phyloP scores from a whole-genome alignment of 2,888 invertebrate genomes.

The Athetis lepigone region DNA sequence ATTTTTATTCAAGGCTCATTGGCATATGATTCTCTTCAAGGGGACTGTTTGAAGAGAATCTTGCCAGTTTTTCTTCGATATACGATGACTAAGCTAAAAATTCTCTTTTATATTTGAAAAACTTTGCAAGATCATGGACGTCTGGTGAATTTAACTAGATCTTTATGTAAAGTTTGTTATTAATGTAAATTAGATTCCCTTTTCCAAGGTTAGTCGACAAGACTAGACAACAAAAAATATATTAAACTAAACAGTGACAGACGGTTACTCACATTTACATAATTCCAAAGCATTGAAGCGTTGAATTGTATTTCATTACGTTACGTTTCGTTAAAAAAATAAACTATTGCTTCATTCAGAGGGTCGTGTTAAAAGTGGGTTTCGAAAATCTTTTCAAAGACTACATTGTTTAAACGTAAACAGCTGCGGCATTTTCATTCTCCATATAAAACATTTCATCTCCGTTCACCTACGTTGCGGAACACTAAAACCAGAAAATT shows the following conservation, averaged over 20 bases:
- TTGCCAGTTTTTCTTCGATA: too few species aligned
- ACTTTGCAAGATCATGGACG: too few species aligned
- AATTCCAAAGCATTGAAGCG: conserved; percentile 9
- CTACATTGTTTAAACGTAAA: conserved; percentile 2
- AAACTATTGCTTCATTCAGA: not conserved
- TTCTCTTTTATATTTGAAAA: too few species aligned
- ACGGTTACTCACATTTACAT: conserved; percentile 12
- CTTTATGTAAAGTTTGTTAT: not conserved
- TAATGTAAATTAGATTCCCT: not conserved
- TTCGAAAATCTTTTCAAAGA: not conserved
- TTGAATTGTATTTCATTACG: not conserved
- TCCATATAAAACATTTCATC: conserved; percentile 33
- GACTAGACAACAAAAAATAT: not conserved
- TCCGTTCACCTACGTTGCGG: conserved; percentile 40
- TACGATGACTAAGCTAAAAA: too few species aligned
- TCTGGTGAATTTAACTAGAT: not conserved
- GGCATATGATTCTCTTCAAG: too few species aligned
- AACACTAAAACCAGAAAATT: too few species aligned
- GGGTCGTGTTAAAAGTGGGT: not conserved
- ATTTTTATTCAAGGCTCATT: too few species aligned
- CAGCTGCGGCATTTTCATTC: conserved; percentile 16
- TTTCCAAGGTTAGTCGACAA: not conserved
- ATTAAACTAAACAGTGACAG: conserved; percentile 3
- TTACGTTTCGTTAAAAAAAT: conserved; percentile 2
- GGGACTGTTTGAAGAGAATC: too few species aligned